Evolutionary conservation across 2,888 invertebrate genomes (phyloP), one percentile per base, ranked within the genome.

Genomic region (Xestia c-nigrum): DNA sequence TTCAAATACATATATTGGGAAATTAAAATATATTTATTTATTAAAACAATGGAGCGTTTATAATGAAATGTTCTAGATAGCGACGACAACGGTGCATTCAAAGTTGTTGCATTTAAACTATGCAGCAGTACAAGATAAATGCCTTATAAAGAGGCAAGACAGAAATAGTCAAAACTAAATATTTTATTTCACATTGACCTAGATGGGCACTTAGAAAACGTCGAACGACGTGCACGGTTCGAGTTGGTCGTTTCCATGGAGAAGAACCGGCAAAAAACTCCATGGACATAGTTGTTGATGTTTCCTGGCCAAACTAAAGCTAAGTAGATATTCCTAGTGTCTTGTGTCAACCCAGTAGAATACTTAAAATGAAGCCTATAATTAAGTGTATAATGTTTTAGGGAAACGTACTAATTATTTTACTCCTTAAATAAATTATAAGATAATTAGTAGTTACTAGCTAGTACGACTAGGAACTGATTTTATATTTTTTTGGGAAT

Each of bases 1-100:
- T 69, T 19, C 14, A 78, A 9, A 9, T 43, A 43, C 31, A 31
- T 43, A 55, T 77, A 77, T 63, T 77, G 24, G n/a, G 1, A 14
- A 7, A 70, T n/a, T n/a, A 77, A n/a, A 31, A 31, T 31, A 31
- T 31, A 31, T 31, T 2, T 31, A 31, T 31, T 31, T 31, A n/a
- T n/a, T n/a, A n/a, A n/a, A 31, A 77, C 52, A 52, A 68, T 19
- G 31, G 0, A 12, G 16, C 31, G 10, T 59, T 75, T 40, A 16
- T 12, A 61, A 67, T 50, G 43, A 46, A 9, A 21, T 16, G 7
- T 65, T 24, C 24, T 43, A 5, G 6, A 38, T n/a, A 52, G 5
- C 6, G 6, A 24, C 16, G 52, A 31, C 21, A 9, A 59, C 3
- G 40, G 19, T 31, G 9, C 7, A 57, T 19, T 57, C 6, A 24